Conservation (phyloP, 2,797 vertebrate genomes). For the Ctenochaetus hawaiiensis region DNA sequence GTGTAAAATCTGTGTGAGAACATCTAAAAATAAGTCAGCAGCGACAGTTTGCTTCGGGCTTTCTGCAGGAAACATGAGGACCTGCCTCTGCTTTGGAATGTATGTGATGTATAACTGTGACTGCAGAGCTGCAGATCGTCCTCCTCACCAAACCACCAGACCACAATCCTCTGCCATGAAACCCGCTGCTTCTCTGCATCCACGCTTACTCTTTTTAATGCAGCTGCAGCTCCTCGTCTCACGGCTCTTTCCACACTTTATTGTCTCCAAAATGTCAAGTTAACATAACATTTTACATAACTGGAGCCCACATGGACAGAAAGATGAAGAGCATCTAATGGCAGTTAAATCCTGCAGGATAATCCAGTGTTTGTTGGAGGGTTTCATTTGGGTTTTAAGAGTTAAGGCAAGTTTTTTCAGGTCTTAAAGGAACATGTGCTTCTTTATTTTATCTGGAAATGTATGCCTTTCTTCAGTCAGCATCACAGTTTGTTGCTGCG, state of each 20-base stretch:
- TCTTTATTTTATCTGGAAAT: too few species aligned
- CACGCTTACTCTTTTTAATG: not conserved
- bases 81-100: slow-evolving; percentile 28
- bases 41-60: slow-evolving; percentile 8
- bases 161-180: slow-evolving; percentile 19
- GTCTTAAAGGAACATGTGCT: too few species aligned
- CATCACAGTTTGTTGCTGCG: too few species aligned
- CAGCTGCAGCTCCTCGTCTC: not conserved
- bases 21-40: slow-evolving; percentile 13
- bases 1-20: not conserved
- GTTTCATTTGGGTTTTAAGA: too few species aligned
- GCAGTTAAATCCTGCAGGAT: too few species aligned
- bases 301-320: not conserved
- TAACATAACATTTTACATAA: not conserved
- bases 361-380: too few species aligned
- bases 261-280: not conserved
- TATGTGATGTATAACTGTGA: slow-evolving; percentile 40
- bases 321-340: not conserved
- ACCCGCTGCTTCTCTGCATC: not conserved
- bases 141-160: slow-evolving; percentile 27
- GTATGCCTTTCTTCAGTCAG: too few species aligned
- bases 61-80: slow-evolving; percentile 16
- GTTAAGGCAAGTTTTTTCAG: too few species aligned
- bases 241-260: not conserved
- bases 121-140: slow-evolving; percentile 29